Conservation (phyloP, 2,888 invertebrate species). For the Papilio elwesi region DNA sequence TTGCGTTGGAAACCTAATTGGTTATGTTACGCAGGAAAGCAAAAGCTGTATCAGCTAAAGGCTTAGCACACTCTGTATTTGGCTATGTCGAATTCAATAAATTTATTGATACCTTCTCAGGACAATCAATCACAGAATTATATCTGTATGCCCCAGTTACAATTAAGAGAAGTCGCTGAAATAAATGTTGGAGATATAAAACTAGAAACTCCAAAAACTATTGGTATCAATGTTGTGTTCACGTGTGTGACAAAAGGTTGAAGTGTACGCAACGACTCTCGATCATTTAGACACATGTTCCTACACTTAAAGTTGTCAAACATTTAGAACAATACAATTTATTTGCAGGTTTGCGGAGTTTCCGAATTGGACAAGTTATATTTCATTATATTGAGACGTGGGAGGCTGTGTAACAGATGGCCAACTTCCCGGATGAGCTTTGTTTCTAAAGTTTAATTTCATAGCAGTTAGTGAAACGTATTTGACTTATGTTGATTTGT, state of each 20-base stretch:
- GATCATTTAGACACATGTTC: conserved; percentile 7
- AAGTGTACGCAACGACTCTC: not conserved
- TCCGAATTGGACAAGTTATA: not conserved
- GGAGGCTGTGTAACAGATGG: not conserved
- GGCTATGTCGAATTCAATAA: too few relatives aligned
- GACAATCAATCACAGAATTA: too few relatives aligned
- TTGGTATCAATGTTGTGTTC: not conserved
- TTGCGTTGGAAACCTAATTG: too few relatives aligned
- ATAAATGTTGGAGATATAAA: not conserved
- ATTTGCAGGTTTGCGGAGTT: not conserved
- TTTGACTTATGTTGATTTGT: not conserved
- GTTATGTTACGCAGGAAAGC: too few relatives aligned
- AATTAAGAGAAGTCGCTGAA: not conserved
- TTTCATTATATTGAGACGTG: conserved; percentile 11
- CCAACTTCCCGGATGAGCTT: not conserved
- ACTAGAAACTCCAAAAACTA: not conserved
- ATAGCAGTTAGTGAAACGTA: not conserved
- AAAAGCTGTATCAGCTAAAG: too few relatives aligned
- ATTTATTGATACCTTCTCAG: too few relatives aligned
- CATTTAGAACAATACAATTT: conserved; percentile 18
- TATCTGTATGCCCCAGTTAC: too few relatives aligned
- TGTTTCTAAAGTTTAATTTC: not conserved
- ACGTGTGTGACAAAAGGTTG: not conserved
- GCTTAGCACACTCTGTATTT: too few relatives aligned
- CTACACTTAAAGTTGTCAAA: conserved; percentile 23